Percentiles rank a stretch among this genome's conserved stretches.
phyloP scores from a whole-genome alignment of 2,888 invertebrate genomes.

The Clepsis dumicolana region DNA sequence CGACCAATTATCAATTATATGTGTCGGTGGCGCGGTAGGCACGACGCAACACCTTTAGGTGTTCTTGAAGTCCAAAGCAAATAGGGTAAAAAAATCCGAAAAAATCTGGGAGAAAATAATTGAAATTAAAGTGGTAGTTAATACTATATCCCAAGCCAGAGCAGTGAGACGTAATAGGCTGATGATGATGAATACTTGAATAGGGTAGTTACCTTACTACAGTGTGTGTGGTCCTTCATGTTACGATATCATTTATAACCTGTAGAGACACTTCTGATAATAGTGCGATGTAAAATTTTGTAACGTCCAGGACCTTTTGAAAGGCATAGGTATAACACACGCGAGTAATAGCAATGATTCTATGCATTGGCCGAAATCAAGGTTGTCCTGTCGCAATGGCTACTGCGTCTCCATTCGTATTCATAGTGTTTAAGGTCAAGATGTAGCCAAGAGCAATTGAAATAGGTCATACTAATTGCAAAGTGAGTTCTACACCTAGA shows the following conservation, averaged over 20 bases:
- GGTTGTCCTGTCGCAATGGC: slow-evolving; percentile 45
- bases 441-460: slow-evolving; percentile 39
- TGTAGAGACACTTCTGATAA: background rate
- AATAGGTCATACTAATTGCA: background rate
- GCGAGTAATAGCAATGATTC: slow-evolving; percentile 31
- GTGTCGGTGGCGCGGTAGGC: too few species aligned
- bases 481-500: too few species aligned
- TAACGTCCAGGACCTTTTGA: slow-evolving; percentile 14
- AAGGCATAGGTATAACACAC: slow-evolving; percentile 13
- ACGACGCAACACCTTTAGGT: too few species aligned
- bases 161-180: too few species aligned
- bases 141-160: too few species aligned
- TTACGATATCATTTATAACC: background rate
- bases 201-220: too few species aligned
- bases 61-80: too few species aligned
- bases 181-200: too few species aligned
- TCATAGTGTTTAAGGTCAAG: slow-evolving; percentile 46
- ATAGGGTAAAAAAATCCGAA: too few species aligned
- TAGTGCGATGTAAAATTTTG: background rate
- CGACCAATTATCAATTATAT: too few species aligned
- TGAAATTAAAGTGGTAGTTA: too few species aligned
- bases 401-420: slow-evolving; percentile 52
- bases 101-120: too few species aligned
- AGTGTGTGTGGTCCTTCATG: background rate
- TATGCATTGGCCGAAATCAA: slow-evolving; percentile 33